A percentile compares a stretch with the other conserved stretches of the same genome.
These are phyloP conservation scores for Pseudomyrmex sp. DNA, from an alignment of 1,140 invertebrate genomes.

Conservation along the genomic window DNA sequence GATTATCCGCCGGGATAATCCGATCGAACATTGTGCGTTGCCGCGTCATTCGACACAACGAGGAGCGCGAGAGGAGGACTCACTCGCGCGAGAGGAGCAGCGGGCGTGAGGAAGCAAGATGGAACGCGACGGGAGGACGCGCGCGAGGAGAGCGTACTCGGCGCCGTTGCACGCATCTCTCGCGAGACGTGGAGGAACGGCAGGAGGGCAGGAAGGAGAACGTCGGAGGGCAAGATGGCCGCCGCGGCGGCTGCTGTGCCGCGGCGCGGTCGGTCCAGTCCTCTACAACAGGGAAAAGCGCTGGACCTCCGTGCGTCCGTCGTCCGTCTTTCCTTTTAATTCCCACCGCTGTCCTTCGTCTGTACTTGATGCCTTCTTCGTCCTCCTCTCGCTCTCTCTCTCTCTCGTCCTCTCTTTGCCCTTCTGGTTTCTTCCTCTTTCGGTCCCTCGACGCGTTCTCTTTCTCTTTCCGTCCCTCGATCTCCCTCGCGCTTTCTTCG, in stretches of 20 bases:
- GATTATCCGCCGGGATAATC: slow-evolving; percentile 43
- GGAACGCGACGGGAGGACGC: slow-evolving; percentile 27
- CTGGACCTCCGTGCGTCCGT: slow-evolving; percentile 69
- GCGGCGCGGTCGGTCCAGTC: slow-evolving; percentile 71
- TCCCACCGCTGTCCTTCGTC: slow-evolving; percentile 74
- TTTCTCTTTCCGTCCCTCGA: slow-evolving; percentile 63
- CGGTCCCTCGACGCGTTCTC: slow-evolving; percentile 38
- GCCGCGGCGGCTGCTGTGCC: slow-evolving; percentile 11
- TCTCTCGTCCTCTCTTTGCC: slow-evolving; percentile 48
- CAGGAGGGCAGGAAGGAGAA: slow-evolving; percentile 50
- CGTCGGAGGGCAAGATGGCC: slow-evolving; percentile 72
- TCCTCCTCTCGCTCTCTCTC: slow-evolving; percentile 40
- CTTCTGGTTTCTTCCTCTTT: slow-evolving; percentile 55
- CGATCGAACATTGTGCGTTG: slow-evolving; percentile 55
- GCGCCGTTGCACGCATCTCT: too few relatives aligned
- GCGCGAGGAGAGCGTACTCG: background rate
- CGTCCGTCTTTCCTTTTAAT: slow-evolving; percentile 76
- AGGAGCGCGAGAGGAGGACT: slow-evolving; percentile 46
- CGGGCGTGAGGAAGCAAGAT: slow-evolving; percentile 72
- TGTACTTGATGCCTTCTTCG: slow-evolving; percentile 43
- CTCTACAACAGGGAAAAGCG: slow-evolving; percentile 78
- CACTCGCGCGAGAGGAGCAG: slow-evolving; percentile 7
- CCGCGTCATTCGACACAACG: slow-evolving; percentile 58
- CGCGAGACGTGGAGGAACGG: slow-evolving; percentile 36
- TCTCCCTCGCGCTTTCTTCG: slow-evolving; percentile 50